Base-by-base conservation (phyloP, 2,797 vertebrate genomes). In the Nyctalus aviator region DNA sequence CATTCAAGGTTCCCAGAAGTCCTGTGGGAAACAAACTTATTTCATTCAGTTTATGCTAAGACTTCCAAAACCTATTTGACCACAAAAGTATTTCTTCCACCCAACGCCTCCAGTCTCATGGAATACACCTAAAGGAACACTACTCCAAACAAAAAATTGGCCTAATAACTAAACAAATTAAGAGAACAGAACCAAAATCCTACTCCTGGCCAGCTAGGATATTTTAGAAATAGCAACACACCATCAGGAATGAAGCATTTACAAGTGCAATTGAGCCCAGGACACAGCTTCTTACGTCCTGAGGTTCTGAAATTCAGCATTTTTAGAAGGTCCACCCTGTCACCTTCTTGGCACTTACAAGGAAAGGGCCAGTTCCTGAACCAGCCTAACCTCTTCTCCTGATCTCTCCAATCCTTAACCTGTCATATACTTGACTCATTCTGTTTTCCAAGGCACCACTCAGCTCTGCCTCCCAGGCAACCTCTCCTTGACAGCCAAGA, bases 221-320 rank as follows among this genome's bases (percentile, higher is more conserved):
- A 62, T 87, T 92, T 76, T 66, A 90, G 50, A 87, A 84, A 93
- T 48, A 93, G 32, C 68, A 87, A 77, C 30, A 46, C 86, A 25
- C 57, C 41, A 89, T 48, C 62, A 85, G 23, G 55, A 88, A 88
- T 64, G 23, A 91, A 66, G 82, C 27, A 85, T 77, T 91, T 93
- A 79, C 75, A 77, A 35, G 53, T 21, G 66, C 90, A 93, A 59
- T 9, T 1, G 6, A 92, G 89, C 59, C 62, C 46, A 79, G 62
- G 66, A 55, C 32, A 64, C 17, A 32, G 50, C 64, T 59, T 71
- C 50, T 44, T 69, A 15, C 9, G 18, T 53, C 44, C 86, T 75
- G 37, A 73, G 18, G 35, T 73, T 94, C 66, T 62, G 55, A 81
- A 73, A 30, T 32, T 84, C 55, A 84, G 68, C 83, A 88, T 32